A percentile compares a stretch with the other conserved stretches of the same genome.
These are phyloP conservation scores for Potamilus streckersoni DNA, from an alignment of 1,140 invertebrate genomes.

Conservation along the genomic window DNA sequence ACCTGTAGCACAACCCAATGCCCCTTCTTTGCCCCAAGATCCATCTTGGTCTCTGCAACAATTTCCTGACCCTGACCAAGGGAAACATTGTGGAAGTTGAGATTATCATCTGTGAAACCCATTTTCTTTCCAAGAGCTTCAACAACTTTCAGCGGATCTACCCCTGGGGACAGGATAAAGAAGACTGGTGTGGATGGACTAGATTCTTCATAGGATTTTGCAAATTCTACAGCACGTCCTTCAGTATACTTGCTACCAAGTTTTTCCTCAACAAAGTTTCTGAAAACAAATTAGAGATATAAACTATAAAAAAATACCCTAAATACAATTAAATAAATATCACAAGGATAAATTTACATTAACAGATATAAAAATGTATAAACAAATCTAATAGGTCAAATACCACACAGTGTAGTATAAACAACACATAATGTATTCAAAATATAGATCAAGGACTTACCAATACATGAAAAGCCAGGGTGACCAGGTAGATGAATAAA, in stretches of 20 bases:
- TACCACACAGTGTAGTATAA: too few relatives aligned
- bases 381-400: too few relatives aligned
- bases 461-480: too few relatives aligned
- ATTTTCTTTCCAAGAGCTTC: constrained; percentile 86
- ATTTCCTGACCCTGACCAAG: constrained; percentile 95
- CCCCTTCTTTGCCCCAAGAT: constrained; percentile 82
- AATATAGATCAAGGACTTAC: too few relatives aligned
- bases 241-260: constrained; percentile 89
- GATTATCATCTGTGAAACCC: constrained; percentile 81
- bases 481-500: too few relatives aligned
- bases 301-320: not conserved
- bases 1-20: constrained; percentile 93
- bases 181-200: constrained; percentile 91
- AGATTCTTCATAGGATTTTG: constrained; percentile 91
- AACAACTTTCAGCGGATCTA: constrained; percentile 93
- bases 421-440: too few relatives aligned
- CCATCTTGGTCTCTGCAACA: constrained; percentile 90
- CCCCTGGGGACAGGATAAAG: constrained; percentile 93
- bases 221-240: constrained; percentile 85
- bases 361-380: too few relatives aligned
- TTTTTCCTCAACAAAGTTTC: constrained; percentile 93
- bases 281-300: constrained; percentile 58
- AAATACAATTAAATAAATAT: too few relatives aligned
- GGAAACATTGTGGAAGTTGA: constrained; percentile 93
- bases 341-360: too few relatives aligned